Base-by-base conservation (phyloP, 2,797 vertebrate species). In the Labroides dimidiatus region DNA sequence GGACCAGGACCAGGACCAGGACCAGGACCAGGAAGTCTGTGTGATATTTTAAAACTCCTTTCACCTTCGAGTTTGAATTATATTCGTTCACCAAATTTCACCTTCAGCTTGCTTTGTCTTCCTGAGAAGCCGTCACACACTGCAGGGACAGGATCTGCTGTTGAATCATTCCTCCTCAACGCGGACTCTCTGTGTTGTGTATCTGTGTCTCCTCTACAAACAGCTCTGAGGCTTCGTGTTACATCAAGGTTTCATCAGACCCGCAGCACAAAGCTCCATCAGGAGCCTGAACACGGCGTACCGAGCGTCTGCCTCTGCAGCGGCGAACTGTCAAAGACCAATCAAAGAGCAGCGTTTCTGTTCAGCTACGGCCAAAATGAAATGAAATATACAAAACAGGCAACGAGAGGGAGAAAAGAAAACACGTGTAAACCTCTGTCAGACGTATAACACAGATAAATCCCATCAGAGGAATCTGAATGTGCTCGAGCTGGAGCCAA, bases 171-270 rank as follows among this genome's bases (percentile, higher is more conserved):
- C 17, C 19, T 21, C 43, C 14, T 2, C 2, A 3, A 15, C 20
- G 13, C 13, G 27, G 21, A 19, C 19, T 2, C 19, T 2, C n/a
- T 36, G 68, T 3, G 16, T 33, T 24, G 37, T 13, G 2, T 19
- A 49, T 49, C 48, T 56, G 17, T 72, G 72, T 64, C 4, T 41
- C 14, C 30, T 74, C 63, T 33, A 60, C 69, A 66, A 69, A 69
- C 69, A 70, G 75, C 70, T 74, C 61, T 27, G 71, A 72, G 69
- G 74, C 39, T 24, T 71, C 13, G 8, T 70, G 76, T 87, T 89
- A 20, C 81, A 75, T 80, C 50, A 77, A 37, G 65, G 74, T 89
- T 85, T 81, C 87, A 84, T 85, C 84, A 84, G 72, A 80, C 64
- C 63, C 41, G 1, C 77, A 64, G 50, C 10, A 56, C 64, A 54